These are phyloP conservation scores for Trematomus loennbergii DNA, from an alignment of 2,113 vertebrate species.

Conservation along the genomic window DNA sequence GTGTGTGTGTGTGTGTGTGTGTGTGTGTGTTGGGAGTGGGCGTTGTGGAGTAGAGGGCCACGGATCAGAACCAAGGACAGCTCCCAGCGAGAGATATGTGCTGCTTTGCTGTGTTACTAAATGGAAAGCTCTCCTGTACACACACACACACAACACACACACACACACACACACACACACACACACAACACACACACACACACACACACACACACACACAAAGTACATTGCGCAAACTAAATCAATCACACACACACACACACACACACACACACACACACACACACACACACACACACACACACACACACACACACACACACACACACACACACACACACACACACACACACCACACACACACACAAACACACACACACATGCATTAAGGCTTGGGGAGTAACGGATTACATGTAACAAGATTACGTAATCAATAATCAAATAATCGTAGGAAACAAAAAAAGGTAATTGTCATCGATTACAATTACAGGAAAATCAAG, in stretches of 20 bases:
- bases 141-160: neutral
- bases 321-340: conserved; percentile 27
- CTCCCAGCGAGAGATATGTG: conserved; percentile 63
- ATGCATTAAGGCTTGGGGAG: too few species aligned
- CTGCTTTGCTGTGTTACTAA: conserved; percentile 61
- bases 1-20: neutral
- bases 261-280: conserved; percentile 25
- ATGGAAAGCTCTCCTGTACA: conserved; percentile 66
- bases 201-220: too few species aligned
- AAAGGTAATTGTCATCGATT: too few species aligned
- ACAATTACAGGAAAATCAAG: too few species aligned
- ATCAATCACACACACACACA: too few species aligned
- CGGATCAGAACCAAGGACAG: conserved; percentile 85
- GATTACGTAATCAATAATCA: too few species aligned
- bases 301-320: conserved; percentile 31
- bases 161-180: too few species aligned
- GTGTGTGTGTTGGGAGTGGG: neutral
- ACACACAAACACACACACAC: neutral
- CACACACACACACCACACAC: conserved; percentile 25
- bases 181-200: conserved; percentile 6
- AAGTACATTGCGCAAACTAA: too few species aligned
- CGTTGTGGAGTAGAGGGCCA: conserved; percentile 43
- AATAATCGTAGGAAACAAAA: too few species aligned
- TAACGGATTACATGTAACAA: too few species aligned
- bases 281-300: too few species aligned